Conservation (phyloP, 2,888 invertebrate genomes). For the Phortica okadai region DNA sequence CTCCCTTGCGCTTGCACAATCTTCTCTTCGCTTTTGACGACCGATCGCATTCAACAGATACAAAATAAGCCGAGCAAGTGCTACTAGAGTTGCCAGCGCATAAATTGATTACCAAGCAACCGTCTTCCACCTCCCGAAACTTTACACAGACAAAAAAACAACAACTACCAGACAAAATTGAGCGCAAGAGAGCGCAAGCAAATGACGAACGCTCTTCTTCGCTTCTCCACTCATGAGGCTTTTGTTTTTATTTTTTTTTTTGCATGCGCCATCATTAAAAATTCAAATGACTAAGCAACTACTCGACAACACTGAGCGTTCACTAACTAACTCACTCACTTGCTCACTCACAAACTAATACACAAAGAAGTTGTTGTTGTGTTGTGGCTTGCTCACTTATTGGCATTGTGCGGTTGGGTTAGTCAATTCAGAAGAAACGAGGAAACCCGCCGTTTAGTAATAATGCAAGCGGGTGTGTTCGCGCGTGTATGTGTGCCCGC, state of each 20-base stretch:
- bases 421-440: slow-evolving; percentile 73
- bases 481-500: slow-evolving; percentile 40
- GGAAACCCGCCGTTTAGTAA: slow-evolving; percentile 69
- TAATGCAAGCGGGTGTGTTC: slow-evolving; percentile 34
- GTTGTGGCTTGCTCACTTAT: slow-evolving; percentile 45
- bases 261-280: slow-evolving; percentile 18
- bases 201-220: background rate
- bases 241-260: background rate
- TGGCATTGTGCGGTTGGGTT: slow-evolving; percentile 42
- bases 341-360: slow-evolving; percentile 17
- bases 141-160: background rate
- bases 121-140: background rate
- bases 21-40: background rate
- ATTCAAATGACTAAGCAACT: slow-evolving; percentile 29
- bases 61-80: background rate
- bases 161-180: background rate
- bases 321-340: slow-evolving; percentile 30
- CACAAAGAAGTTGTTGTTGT: slow-evolving; percentile 30
- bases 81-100: slow-evolving; percentile 21
- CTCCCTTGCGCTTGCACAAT: background rate
- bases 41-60: slow-evolving; percentile 9
- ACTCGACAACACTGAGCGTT: slow-evolving; percentile 32
- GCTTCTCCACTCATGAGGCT: background rate
- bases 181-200: background rate
- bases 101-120: background rate